These are phyloP conservation scores for Neosilurus hyrtlii DNA, from an alignment of 2,797 vertebrate genomes.

Conservation along the genomic window DNA sequence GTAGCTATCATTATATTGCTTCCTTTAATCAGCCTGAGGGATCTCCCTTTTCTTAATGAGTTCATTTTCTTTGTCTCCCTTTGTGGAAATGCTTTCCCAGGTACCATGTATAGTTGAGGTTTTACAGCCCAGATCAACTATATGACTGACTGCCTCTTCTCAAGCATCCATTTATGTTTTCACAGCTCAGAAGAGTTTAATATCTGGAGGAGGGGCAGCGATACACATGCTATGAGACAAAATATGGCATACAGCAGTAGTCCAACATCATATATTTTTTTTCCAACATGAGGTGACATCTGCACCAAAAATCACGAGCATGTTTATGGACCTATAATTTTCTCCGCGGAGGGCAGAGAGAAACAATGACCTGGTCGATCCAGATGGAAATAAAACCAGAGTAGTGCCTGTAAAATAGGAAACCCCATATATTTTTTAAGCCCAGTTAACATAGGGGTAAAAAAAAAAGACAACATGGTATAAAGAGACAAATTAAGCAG, in stretches of 20 bases:
- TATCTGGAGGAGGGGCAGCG: not conserved
- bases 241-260: not conserved
- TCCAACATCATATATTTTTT: not conserved
- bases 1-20: not conserved
- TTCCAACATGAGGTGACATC: not conserved
- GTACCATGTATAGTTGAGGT: not conserved
- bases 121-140: not conserved
- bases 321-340: not conserved
- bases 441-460: not conserved
- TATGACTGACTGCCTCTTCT: not conserved
- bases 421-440: not conserved
- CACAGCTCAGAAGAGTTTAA: not conserved
- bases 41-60: not conserved
- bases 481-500: not conserved
- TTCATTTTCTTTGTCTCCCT: not conserved
- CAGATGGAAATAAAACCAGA: not conserved
- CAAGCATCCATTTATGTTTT: not conserved
- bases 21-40: not conserved
- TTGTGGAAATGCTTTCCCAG: not conserved
- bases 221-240: not conserved
- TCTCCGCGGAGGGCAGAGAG: not conserved
- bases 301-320: not conserved
- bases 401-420: not conserved
- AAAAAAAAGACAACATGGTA: not conserved
- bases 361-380: not conserved